Base-by-base conservation (phyloP, 1,140 invertebrate species). In the Laodelphax striatellus region DNA sequence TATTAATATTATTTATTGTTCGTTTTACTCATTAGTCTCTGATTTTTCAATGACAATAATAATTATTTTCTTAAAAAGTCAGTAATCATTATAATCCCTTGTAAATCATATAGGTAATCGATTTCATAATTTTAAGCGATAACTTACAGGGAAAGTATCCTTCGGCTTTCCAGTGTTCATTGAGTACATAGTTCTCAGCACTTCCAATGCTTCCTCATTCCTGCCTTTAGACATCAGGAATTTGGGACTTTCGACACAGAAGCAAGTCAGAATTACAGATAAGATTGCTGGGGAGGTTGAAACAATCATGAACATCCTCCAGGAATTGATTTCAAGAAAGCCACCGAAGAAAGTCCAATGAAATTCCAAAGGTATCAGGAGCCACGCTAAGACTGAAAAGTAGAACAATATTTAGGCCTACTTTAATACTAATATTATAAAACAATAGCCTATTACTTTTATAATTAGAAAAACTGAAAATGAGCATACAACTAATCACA, bases 241-340 rank as follows among this genome's bases (percentile, higher is more conserved):
- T 71, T 90, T 90, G 5, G 89, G 88, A 67, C 86, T 91, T 70
- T 92, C 90, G 0, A 87, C 84, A 5, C 90, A 76, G 64, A 84
- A 84, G 50, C 79, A 74, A 52, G 88, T 78, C 0, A 79, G 71
- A 10, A 82, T 52, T 1, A 79, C 80, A 8, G 82, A 81, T 5
- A 85, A 63, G 0, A 90, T 65, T 21, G 81, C 81, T 5, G 88
- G 84, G 31, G 88, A 34, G 0, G 81, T 81, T 55, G 81, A 79
- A 0, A 79, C 62, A 6, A 84, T 74, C 0, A 92, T 72, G 70
- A 86, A 91, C 9, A 92, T 73, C 62, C 89, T 81, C 89, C 89
- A 93, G 1, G 84, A 83, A 17, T 31, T 56, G 14, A 19, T 38
- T 38, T 31, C 31, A 2, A 56, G 31, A 13, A n/a, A 1, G 11